Evolutionary conservation across 35 echinoderm and acorn worm species (phyloP).

Genomic region (Apostichopus japonicus): DNA sequence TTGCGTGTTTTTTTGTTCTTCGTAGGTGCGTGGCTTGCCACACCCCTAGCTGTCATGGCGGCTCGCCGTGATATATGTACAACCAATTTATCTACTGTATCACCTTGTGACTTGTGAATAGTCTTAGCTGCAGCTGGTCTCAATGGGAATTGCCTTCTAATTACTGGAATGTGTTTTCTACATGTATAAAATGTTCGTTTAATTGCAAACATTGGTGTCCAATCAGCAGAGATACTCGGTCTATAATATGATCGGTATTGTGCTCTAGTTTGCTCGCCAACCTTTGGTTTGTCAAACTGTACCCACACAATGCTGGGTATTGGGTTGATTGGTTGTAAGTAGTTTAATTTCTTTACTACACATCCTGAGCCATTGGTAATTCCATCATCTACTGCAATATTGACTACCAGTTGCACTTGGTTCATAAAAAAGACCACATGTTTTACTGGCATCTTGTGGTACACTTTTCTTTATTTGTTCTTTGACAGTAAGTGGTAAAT

Average conservation of each 20-base stretch:
- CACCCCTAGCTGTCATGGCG: too few relatives aligned
- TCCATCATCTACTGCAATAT: constrained; percentile 42
- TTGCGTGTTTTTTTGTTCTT: too few relatives aligned
- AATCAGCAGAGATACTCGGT: background rate
- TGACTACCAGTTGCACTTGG: background rate
- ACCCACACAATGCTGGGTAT: constrained; percentile 30
- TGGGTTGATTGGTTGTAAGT: constrained; percentile 5
- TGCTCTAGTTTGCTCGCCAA: constrained; percentile 28
- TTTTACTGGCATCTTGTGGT: background rate
- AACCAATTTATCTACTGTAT: constrained; percentile 34
- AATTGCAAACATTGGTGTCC: constrained; percentile 49
- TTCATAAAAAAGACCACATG: background rate
- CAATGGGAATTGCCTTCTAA: constrained; percentile 59
- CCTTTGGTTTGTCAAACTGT: background rate
- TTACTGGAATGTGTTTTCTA: constrained; percentile 12
- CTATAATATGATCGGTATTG: constrained; percentile 2
- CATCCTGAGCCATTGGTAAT: constrained; percentile 37
- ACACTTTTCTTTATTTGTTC: background rate
- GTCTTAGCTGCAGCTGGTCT: constrained; percentile 52
- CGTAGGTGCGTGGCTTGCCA: too few relatives aligned
- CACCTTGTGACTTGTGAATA: constrained; percentile 55
- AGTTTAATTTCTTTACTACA: background rate
- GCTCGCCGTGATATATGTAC: too few relatives aligned
- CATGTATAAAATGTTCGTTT: constrained; percentile 8
- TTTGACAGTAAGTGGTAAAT: background rate